Base-by-base conservation (phyloP, 1,140 invertebrate genomes). In the Gryon sp. region DNA sequence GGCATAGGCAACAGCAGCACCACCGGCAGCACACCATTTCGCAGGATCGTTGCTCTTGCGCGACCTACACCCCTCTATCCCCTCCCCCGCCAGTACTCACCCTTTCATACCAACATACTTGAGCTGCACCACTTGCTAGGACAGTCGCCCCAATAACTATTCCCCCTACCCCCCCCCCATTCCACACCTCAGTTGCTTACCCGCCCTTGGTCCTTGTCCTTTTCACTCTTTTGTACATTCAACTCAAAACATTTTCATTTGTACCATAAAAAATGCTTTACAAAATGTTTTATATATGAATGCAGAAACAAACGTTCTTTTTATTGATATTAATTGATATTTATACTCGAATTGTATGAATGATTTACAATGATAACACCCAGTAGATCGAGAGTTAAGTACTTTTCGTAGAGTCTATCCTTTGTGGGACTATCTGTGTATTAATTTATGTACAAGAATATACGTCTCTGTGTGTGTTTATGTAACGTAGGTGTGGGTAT, bases 11-110 rank as follows among this genome's bases (percentile, higher is more conserved):
- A n/a, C n/a, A n/a, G n/a, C n/a, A n/a, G n/a, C n/a, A n/a, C n/a
- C n/a, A n/a, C n/a, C n/a, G n/a, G n/a, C n/a, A n/a, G n/a, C n/a
- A n/a, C 63, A 57, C 52, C 66, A 59, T 59, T 43, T 70, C 66
- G 45, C 66, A 70, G 66, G 66, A 70, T 70, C 66, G 66, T 70
- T 59, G 66, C 66, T 70, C 66, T 60, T 70, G 66, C 66, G 66
- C 66, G 53, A 70, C 45, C 53, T 45, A 70, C 63, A 16, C 41
- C 41, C 19, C 30, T 40, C 28, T 46, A 28, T 26, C 28, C 26
- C 2, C 22, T 19, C 6, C 7, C 8, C 1, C 8, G 16, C 41
- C 34, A 40, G n/a, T n/a, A 45, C 41, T 8, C 19, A n/a, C 19
- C 8, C 19, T 6, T 19, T 8, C n/a, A 22, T 12, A 1, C 19